Percentiles rank a stretch among this genome's conserved stretches.
Evolutionary conservation across 2,113 vertebrate species (phyloP).

Genomic region (Corydoras maculifer): DNA sequence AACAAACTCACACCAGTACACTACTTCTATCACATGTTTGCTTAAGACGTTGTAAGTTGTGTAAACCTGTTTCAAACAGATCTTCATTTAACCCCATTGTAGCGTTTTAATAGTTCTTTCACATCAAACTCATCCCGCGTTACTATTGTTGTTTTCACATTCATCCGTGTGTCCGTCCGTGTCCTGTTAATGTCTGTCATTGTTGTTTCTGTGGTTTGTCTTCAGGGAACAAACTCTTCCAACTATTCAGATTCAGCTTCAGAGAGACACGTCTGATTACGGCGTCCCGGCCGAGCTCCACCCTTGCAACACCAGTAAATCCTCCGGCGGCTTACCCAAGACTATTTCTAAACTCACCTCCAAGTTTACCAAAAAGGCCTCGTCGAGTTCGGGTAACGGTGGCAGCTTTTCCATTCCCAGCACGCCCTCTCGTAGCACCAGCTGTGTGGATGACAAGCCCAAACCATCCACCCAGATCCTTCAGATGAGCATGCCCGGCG

Average conservation of each 20-base stretch:
- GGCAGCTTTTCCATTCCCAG: conserved; percentile 86
- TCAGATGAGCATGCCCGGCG: conserved; percentile 74
- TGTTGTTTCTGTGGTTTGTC: neutral
- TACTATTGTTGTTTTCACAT: no score
- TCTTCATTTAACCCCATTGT: no score
- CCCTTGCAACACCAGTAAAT: conserved; percentile 77
- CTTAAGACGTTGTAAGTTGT: no score
- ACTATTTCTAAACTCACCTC: conserved; percentile 97
- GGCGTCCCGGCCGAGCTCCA: conserved; percentile 75
- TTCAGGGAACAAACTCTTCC: conserved; percentile 87
- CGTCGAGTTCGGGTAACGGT: conserved; percentile 71
- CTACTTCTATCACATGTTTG: no score
- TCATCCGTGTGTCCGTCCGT: no score
- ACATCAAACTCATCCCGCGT: no score
- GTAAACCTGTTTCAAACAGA: no score
- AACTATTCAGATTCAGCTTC: conserved; percentile 93
- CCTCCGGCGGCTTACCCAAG: conserved; percentile 87
- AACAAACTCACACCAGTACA: no score
- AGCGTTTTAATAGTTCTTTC: no score
- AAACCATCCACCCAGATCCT: conserved; percentile 75
- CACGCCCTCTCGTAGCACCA: conserved; percentile 81
- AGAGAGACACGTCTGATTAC: conserved; percentile 82
- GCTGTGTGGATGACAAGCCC: conserved; percentile 76
- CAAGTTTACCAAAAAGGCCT: conserved; percentile 91
- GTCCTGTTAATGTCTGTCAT: no score